Evolutionary conservation across 2,888 invertebrate genomes (phyloP), one percentile per base, ranked within the genome.

Genomic region (Cinara cedri): DNA sequence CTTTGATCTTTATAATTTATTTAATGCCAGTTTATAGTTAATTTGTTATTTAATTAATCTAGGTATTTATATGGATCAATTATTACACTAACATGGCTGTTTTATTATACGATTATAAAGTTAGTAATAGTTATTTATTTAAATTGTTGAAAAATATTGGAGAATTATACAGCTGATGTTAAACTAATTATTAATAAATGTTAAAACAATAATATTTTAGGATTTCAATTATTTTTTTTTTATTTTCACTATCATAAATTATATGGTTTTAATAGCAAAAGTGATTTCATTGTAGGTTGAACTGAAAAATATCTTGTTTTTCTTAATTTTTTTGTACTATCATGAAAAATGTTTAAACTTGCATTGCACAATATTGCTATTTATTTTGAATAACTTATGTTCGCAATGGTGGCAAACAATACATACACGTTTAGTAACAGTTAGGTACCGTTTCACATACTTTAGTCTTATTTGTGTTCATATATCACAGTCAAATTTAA

Each of bases 121-220:
- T n/a, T 55, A 72, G 46, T n/a, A 34, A 8, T 46, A 46, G 62
- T 46, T 74, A 63, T 74, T 51, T 49, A 21, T 72, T 26, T 49
- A 60, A n/a, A 14, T 62, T 62, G 62, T 72, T 60, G n/a, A 62
- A 62, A n/a, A 10, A 13, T 44, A 60, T 62, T 62, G 24, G 34
- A 72, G 62, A 49, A 62, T 62, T 49, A 49, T 49, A 62, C 34
- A 49, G 34, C 49, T 26, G 16, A 10, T 57, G 42, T 71, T 68
- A 26, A 8, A 68, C 19, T 51, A 68, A 26, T 54, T 55, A 71
- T 44, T 24, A 44, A 44, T 57, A 71, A 70, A 34, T 14, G 9
- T 14, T 13, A 19, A 54, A 55, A 70, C 54, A 70, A 10, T 9
- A 16, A 16, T 42, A 21, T 24, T 34, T 68, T 19, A 10, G 14